phyloP scores from a whole-genome alignment of 1,140 invertebrate genomes.

The Drosophila mayri region DNA sequence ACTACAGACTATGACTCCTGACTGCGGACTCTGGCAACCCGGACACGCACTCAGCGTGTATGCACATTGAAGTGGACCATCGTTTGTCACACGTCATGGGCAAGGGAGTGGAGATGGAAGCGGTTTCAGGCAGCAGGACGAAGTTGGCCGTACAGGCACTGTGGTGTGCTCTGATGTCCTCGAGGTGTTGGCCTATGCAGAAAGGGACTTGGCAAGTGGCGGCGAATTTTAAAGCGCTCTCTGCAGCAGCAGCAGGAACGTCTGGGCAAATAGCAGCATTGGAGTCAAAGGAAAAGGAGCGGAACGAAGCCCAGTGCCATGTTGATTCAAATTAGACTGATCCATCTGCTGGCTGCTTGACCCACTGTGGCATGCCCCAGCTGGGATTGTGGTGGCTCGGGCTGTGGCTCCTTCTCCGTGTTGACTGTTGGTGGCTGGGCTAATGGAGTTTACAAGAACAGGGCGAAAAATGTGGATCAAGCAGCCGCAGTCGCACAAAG shows the following conservation, averaged over 20 bases:
- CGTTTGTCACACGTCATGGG: slow-evolving; percentile 64
- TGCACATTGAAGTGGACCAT: slow-evolving; percentile 65
- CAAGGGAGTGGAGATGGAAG: not conserved
- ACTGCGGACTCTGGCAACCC: slow-evolving; percentile 14
- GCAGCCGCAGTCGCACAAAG: slow-evolving; percentile 64
- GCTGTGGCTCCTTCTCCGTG: slow-evolving; percentile 21
- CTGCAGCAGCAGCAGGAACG: not conserved
- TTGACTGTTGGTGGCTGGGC: slow-evolving; percentile 43
- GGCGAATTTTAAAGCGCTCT: slow-evolving; percentile 30
- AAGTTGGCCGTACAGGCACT: slow-evolving; percentile 9
- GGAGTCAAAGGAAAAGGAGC: slow-evolving; percentile 29
- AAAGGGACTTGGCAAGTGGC: slow-evolving; percentile 48
- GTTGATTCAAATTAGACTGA: slow-evolving; percentile 55
- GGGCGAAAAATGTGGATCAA: slow-evolving; percentile 71
- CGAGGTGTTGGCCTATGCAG: slow-evolving; percentile 39
- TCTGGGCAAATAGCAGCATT: slow-evolving; percentile 28
- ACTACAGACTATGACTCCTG: not conserved
- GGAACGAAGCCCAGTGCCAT: slow-evolving; percentile 13
- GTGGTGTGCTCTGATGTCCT: slow-evolving; percentile 5
- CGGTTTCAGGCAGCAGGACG: not conserved
- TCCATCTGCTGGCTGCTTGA: slow-evolving; percentile 40
- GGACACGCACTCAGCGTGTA: slow-evolving; percentile 44
- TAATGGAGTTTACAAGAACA: slow-evolving; percentile 74
- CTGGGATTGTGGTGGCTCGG: slow-evolving; percentile 10
- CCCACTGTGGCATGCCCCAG: slow-evolving; percentile 16